Evolutionary conservation across 92 coral and sea anemone species (phyloP), one percentile per base, ranked within the genome.

Genomic region (Galaxea fascicularis): DNA sequence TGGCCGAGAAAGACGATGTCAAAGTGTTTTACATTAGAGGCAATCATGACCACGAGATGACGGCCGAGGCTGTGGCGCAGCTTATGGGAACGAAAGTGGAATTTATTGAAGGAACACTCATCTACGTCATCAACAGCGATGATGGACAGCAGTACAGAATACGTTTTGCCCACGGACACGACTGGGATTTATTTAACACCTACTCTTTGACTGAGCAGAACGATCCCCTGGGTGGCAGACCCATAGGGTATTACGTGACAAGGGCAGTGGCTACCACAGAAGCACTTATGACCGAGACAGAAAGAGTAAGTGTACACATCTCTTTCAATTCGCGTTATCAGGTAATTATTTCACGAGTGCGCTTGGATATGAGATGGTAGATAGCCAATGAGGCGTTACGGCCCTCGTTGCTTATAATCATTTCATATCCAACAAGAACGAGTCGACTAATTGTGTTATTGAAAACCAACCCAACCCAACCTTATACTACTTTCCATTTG

Each of bases 121-220:
- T 86, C 15, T 86, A 86, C 25, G 22, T 78, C 54, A 78, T 86
- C 65, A 69, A 80, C 24, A 58, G 78, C 24, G 73, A 66, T 18
- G 83, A 71, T 47, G 82, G 84, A 22, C 84, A 78, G 58, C 63
- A 71, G 70, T 86, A 86, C 66, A 60, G 89, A 25, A 69, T 86
- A 30, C 89, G 89, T 18, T 86, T 86, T 72, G 77, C 89, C 18
- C 89, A 86, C n/a, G 89, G 89, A 4, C 89, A 86, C 49, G 89
- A 77, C 79, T 86, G 89, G 89, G 89, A 86, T 57, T n/a, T 86
- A 18, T 86, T 77, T 53, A 86, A 86, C 65, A 57, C 84, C 12
- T 86, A 86, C 31, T 86, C 89, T n/a, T 26, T 63, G 24, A 18
- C 77, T 18, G 51, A 70, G 4, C 64, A 58, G 6, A 10, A 51